Evolutionary conservation across 2,888 invertebrate genomes (phyloP), one percentile per base, ranked within the genome.

Genomic region (Seladonia tumulorum): DNA sequence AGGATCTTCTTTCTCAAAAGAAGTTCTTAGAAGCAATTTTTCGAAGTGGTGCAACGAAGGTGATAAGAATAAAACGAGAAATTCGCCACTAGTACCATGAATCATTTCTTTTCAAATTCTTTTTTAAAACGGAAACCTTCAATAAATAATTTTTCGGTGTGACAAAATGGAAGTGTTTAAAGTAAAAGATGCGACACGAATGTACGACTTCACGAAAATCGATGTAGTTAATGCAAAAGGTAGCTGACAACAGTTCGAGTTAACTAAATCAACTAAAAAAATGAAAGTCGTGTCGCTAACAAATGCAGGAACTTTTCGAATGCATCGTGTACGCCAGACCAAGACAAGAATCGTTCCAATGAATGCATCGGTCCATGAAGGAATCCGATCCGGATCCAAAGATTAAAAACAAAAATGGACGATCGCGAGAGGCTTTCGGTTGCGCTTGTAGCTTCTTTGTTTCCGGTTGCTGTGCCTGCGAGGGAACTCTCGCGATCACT

Each of bases 401-500:
- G 42, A 18, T 22, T 5, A 39, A 53, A 53, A 53, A n/a, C n/a
- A n/a, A 49, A 5, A 22, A 5, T 22, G 12, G 22, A 25, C 10
- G 80, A 83, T 88, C 83, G 81, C 75, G 77, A 81, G 83, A 81
- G 79, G 72, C n/a, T 85, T 80, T 70, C 42, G n/a, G 18, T n/a
- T 72, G 39, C 70, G 70, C 53, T 68, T 72, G 49, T 57, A 68
- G 76, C 53, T 78, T 79, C 39, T 75, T 84, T 71, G 81, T 57
- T 85, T 83, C 76, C 16, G 72, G 77, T 84, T 85, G 85, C 79
- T 72, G 85, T 81, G 85, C 39, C 83, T 35, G 49, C 70, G 70
- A 76, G 45, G 76, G 84, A 78, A 78, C n/a, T 86, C 86, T 86
- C 82, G 81, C 85, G 86, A 86, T 85, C 86, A 22, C 39, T 75